Conservation (phyloP, 2,113 vertebrate species). For the Macquaria ambigua region DNA sequence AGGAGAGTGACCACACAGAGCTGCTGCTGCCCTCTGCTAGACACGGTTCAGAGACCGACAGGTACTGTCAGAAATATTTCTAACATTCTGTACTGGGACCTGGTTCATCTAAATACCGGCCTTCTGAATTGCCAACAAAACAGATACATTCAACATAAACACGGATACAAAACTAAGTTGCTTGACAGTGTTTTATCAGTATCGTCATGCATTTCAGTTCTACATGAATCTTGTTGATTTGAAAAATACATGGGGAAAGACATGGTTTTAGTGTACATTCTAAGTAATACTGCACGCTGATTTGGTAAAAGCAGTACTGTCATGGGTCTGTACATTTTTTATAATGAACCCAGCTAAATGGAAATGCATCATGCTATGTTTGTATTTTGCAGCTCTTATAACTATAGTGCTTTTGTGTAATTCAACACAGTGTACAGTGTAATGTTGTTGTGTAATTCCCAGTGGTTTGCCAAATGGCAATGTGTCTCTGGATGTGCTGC, state of each 20-base stretch:
- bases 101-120: not conserved
- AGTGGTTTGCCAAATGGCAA: conserved; percentile 82
- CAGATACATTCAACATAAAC: not conserved
- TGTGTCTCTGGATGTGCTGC: conserved; percentile 92
- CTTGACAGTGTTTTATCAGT: not conserved
- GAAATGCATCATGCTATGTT: not conserved
- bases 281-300: not conserved
- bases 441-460: conserved; percentile 41
- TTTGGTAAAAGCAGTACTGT: not conserved
- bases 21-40: conserved; percentile 61
- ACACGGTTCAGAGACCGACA: conserved; percentile 64
- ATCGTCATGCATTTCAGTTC: not conserved
- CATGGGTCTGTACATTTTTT: no score
- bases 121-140: not conserved
- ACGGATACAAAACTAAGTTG: not conserved
- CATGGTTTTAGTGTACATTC: not conserved
- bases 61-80: conserved; percentile 79
- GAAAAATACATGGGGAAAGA: not conserved
- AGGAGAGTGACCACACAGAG: conserved; percentile 66
- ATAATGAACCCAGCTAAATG: not conserved
- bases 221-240: not conserved
- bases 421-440: not conserved
- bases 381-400: not conserved
- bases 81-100: not conserved
- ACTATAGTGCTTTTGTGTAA: not conserved